These are phyloP conservation scores for Cecropterus lyciades DNA, from an alignment of 1,140 invertebrate species.

Conservation along the genomic window DNA sequence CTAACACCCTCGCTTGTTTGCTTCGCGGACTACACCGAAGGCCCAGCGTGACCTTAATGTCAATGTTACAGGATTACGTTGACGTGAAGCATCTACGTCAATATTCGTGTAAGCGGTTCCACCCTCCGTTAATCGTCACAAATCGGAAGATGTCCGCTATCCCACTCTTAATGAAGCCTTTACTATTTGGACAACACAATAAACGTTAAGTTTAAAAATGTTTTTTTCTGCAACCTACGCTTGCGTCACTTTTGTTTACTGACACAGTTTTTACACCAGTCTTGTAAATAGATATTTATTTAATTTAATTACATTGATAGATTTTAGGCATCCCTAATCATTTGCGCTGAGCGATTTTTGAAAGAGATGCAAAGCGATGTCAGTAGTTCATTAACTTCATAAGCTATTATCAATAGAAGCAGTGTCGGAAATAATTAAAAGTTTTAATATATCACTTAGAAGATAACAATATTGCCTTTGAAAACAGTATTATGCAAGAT, in stretches of 20 bases:
- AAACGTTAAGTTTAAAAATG: constrained; percentile 46
- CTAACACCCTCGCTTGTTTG: constrained; percentile 75
- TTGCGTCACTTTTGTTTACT: constrained; percentile 48
- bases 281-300: not conserved
- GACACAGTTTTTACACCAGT: constrained; percentile 40
- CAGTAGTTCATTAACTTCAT: constrained; percentile 24
- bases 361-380: constrained; percentile 38
- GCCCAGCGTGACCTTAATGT: constrained; percentile 71
- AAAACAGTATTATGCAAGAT: not conserved
- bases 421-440: not conserved
- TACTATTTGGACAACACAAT: constrained; percentile 39
- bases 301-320: not conserved
- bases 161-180: constrained; percentile 49
- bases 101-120: constrained; percentile 33
- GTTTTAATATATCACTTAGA: not conserved
- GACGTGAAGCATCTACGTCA: constrained; percentile 56
- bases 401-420: not conserved
- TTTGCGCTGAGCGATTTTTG: constrained; percentile 34
- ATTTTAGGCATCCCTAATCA: not conserved
- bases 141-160: constrained; percentile 66
- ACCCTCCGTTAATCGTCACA: constrained; percentile 25
- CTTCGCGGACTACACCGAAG: constrained; percentile 59
- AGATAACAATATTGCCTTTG: not conserved
- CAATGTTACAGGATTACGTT: constrained; percentile 79
- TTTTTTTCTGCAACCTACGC: constrained; percentile 36